Conservation (phyloP, 2,797 vertebrate genomes). For the Erethizon dorsatum region DNA sequence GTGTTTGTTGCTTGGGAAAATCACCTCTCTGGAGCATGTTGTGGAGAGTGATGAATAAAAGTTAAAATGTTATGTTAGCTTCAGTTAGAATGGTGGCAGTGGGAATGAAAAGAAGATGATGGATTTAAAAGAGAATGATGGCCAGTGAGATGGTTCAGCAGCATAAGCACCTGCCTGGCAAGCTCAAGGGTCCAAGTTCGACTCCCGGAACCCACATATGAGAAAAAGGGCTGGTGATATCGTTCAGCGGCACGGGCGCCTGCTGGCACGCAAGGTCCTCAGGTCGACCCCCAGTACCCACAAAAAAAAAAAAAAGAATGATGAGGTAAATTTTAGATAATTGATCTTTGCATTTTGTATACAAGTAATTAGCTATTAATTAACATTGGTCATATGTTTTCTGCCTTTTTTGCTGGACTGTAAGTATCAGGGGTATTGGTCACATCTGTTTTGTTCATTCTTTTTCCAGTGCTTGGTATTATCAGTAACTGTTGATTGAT, state of each 20-base stretch:
- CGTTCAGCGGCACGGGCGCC: too few relatives aligned
- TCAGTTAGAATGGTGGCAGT: background rate
- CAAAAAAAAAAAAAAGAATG: too few relatives aligned
- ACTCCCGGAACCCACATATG: too few relatives aligned
- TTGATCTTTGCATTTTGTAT: background rate
- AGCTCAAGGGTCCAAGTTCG: too few relatives aligned
- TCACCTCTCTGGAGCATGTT: background rate
- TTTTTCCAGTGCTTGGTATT: background rate
- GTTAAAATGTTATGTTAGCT: background rate
- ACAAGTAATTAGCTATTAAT: background rate
- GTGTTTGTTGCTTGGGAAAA: background rate
- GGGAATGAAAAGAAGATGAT: background rate
- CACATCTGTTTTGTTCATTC: constrained; percentile 23
- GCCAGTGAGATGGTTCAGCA: too few relatives aligned
- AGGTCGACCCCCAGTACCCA: too few relatives aligned
- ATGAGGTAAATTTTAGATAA: background rate
- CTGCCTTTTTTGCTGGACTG: background rate
- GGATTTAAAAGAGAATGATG: constrained; percentile 43
- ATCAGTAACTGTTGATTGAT: constrained; percentile 34
- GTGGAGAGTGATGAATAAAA: background rate
- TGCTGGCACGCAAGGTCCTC: too few relatives aligned
- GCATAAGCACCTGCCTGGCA: too few relatives aligned
- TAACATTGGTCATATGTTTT: constrained; percentile 12
- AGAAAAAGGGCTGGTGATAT: too few relatives aligned
- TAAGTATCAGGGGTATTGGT: background rate